Conservation (phyloP, 2,113 vertebrate species). For the Pardalotus punctatus region DNA sequence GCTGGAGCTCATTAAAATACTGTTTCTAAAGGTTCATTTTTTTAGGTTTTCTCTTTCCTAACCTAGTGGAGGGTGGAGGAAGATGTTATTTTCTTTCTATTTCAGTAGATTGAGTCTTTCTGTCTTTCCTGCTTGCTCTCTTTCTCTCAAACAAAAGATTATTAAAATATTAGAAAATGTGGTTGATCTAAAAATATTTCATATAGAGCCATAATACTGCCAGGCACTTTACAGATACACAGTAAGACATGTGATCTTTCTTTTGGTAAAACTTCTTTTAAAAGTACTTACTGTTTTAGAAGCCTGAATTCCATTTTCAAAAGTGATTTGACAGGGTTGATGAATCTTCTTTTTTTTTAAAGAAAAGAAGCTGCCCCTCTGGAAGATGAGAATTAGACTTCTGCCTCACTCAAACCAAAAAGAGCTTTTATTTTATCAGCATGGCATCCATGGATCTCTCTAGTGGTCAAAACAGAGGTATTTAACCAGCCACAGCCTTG, state of each 20-base stretch:
- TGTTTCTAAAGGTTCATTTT: not conserved
- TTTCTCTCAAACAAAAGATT: constrained; percentile 35
- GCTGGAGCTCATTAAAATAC: constrained; percentile 49
- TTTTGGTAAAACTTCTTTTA: not conserved
- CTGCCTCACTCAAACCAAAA: not conserved
- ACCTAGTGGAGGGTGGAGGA: not conserved
- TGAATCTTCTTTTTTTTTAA: not conserved
- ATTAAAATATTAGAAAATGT: constrained; percentile 24
- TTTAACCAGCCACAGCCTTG: not conserved
- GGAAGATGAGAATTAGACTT: not conserved
- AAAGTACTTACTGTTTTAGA: not conserved
- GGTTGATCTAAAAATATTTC: constrained; percentile 36
- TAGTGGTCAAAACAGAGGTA: not conserved
- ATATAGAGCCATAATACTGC: constrained; percentile 48
- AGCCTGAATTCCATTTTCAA: not conserved
- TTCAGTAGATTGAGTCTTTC: constrained; percentile 7
- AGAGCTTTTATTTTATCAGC: not conserved
- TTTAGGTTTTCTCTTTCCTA: constrained; percentile 25
- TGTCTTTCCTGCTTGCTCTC: not conserved
- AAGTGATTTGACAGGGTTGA: not conserved
- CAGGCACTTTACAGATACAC: constrained; percentile 43
- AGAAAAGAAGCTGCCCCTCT: not conserved
- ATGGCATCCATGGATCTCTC: not conserved
- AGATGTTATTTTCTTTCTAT: not conserved
- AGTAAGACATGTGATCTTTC: not conserved